A percentile compares a stretch with the other conserved stretches of the same genome.
Evolutionary conservation across 2,113 vertebrate genomes (phyloP).

Genomic region (Mormoops blainvillei): DNA sequence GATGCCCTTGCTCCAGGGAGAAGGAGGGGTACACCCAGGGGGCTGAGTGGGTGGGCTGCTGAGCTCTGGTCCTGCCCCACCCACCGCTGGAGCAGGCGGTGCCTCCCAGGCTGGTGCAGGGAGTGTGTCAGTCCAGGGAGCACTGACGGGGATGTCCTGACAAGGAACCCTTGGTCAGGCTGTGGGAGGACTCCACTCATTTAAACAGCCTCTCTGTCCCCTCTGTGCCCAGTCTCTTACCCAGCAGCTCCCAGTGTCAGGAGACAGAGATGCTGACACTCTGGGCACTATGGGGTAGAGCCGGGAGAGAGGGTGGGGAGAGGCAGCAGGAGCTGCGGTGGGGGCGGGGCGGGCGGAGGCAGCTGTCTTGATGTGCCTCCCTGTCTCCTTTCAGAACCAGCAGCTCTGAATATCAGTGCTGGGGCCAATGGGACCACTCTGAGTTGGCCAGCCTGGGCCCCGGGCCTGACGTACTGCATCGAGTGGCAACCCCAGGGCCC

Average conservation of each 20-base stretch:
- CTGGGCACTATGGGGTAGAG: neutral
- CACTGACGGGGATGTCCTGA: neutral
- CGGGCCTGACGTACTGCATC: conserved; percentile 1
- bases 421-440: fast-evolving
- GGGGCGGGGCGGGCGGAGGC: fast-evolving
- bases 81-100: neutral
- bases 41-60: too few species aligned
- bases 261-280: neutral
- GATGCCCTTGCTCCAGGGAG: neutral
- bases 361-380: fast-evolving
- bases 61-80: fast-evolving
- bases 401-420: neutral
- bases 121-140: neutral
- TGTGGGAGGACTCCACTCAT: neutral
- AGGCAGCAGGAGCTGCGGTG: neutral
- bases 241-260: neutral
- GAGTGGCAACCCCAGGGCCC: conserved; percentile 32
- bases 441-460: neutral
- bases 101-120: neutral
- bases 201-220: neutral
- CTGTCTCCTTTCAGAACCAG: neutral
- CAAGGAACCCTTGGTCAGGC: neutral
- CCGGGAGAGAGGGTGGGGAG: neutral
- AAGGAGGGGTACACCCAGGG: neutral
- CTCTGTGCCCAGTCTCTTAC: too few species aligned